phyloP scores from a whole-genome alignment of 1,140 invertebrate genomes.

The Elysia chlorotica region DNA sequence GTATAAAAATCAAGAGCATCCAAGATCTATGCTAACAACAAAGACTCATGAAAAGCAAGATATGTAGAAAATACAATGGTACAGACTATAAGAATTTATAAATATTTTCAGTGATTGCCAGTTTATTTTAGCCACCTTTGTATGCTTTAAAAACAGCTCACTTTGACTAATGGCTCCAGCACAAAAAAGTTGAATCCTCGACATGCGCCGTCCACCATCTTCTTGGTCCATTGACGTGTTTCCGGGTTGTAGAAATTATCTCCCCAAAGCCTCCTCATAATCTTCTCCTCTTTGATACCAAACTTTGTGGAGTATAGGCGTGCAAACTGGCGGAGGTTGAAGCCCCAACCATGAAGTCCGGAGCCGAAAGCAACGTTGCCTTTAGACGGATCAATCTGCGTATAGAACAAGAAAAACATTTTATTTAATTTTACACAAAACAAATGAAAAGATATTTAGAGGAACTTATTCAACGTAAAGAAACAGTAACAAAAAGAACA shows the following conservation, averaged over 20 bases:
- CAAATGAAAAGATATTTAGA: conserved; percentile 10
- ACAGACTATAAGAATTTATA: too few relatives aligned
- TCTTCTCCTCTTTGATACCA: conserved; percentile 74
- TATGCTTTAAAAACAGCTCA: too few relatives aligned
- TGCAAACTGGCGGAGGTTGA: conserved; percentile 98
- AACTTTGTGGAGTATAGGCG: conserved; percentile 98
- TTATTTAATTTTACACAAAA: background rate
- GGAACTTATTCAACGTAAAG: too few relatives aligned
- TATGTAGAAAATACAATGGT: too few relatives aligned
- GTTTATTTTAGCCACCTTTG: too few relatives aligned
- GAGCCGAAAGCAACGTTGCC: conserved; percentile 99
- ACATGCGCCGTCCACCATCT: conserved; percentile 79
- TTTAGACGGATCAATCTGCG: conserved; percentile 90
- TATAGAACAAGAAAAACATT: conserved; percentile 31
- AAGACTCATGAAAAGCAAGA: too few relatives aligned
- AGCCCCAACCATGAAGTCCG: conserved; percentile 98
- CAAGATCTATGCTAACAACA: too few relatives aligned
- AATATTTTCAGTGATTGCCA: too few relatives aligned
- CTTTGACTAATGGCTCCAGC: conserved; percentile 97
- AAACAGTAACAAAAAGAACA: too few relatives aligned
- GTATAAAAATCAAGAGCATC: too few relatives aligned
- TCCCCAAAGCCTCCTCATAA: conserved; percentile 91
- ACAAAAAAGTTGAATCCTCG: conserved; percentile 99
- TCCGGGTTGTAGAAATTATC: conserved; percentile 93
- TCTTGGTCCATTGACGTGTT: conserved; percentile 92